Evolutionary conservation across 1,140 invertebrate genomes (phyloP).

Genomic region (Nasonia giraulti): DNA sequence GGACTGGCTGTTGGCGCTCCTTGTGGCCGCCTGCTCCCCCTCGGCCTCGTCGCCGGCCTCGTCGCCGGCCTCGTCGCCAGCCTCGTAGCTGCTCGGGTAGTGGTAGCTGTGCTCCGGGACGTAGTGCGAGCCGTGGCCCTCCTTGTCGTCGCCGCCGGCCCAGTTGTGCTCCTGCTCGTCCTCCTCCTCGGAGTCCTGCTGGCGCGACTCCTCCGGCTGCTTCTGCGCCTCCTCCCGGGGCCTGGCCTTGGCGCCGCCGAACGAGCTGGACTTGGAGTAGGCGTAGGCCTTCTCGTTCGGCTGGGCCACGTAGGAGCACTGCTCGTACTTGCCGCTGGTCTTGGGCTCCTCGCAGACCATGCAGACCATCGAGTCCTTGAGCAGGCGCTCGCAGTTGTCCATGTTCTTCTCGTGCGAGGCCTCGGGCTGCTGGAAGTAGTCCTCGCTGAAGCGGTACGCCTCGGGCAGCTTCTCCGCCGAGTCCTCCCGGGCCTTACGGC

Average conservation of each 20-base stretch:
- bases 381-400: slow-evolving; percentile 58
- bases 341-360: slow-evolving; percentile 81
- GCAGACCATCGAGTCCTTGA: slow-evolving; percentile 81
- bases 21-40: not conserved
- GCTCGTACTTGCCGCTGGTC: slow-evolving; percentile 83
- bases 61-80: too few relatives aligned
- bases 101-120: too few relatives aligned
- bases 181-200: too few relatives aligned
- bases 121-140: too few relatives aligned
- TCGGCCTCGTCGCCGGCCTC: slow-evolving; percentile 14
- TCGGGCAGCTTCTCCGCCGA: not conserved
- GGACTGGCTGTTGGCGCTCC: not conserved
- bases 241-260: slow-evolving; percentile 51
- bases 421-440: slow-evolving; percentile 61
- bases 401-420: slow-evolving; percentile 47
- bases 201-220: not conserved
- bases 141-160: not conserved
- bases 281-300: slow-evolving; percentile 80
- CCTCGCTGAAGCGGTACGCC: slow-evolving; percentile 59
- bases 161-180: not conserved
- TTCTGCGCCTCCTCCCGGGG: slow-evolving; percentile 42
- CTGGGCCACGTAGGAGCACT: slow-evolving; percentile 81
- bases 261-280: slow-evolving; percentile 67
- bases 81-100: slow-evolving; percentile 19
- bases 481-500: not conserved